Conservation (phyloP, 2,888 invertebrate genomes). For the Leucania comma region DNA sequence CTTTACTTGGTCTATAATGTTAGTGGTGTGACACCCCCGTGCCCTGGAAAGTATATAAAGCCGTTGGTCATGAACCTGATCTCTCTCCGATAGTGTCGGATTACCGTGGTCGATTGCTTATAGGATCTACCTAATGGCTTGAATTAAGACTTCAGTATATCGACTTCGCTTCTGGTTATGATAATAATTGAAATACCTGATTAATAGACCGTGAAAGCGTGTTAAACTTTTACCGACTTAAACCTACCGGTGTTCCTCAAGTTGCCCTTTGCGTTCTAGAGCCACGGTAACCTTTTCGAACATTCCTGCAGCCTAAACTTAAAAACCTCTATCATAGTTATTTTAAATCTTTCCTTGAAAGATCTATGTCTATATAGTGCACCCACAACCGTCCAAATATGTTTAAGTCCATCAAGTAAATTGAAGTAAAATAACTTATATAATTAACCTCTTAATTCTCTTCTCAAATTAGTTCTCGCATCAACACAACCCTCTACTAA, state of each 20-base stretch:
- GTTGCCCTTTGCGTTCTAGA: no score
- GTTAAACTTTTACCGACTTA: no score
- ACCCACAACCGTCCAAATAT: not conserved
- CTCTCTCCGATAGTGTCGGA: no score
- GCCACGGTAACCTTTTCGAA: no score
- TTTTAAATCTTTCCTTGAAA: not conserved
- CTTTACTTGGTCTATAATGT: not conserved
- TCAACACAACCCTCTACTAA: constrained; percentile 41
- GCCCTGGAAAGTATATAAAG: no score
- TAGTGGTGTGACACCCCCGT: no score
- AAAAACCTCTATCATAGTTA: not conserved
- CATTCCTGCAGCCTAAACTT: no score
- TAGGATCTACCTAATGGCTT: not conserved
- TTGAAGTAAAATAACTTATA: not conserved
- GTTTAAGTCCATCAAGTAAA: not conserved
- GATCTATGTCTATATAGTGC: not conserved
- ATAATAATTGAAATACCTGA: no score
- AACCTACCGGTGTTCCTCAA: no score
- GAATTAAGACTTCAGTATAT: not conserved
- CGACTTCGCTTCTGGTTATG: no score
- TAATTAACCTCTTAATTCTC: constrained; percentile 10
- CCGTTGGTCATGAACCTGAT: no score
- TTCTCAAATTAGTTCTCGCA: constrained; percentile 32
- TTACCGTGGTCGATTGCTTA: not conserved
- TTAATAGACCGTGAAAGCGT: no score